Conservation (phyloP, 35 echinoderm and acorn worm species). For the Stichopus chloronotus region DNA sequence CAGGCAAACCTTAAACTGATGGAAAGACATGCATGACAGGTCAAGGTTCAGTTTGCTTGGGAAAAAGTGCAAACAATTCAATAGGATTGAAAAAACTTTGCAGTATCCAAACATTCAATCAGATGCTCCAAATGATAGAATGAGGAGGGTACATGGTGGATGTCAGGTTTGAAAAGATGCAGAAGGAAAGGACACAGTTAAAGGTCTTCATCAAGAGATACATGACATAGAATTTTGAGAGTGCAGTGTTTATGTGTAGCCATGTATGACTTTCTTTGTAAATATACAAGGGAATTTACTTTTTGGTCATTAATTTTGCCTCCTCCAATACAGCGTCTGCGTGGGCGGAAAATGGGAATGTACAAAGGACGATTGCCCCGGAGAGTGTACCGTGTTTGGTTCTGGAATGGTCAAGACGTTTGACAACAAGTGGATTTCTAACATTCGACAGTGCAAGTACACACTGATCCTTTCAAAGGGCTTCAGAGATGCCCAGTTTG, state of each 20-base stretch:
- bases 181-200: neutral
- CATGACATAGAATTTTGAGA: neutral
- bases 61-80: too few species aligned
- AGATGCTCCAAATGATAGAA: neutral
- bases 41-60: too few species aligned
- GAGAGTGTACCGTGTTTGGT: conserved; percentile 32
- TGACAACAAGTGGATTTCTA: conserved; percentile 12
- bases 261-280: neutral
- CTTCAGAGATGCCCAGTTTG: neutral
- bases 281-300: neutral
- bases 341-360: conserved; percentile 25
- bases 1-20: too few species aligned
- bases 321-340: neutral
- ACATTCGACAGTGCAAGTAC: conserved; percentile 27
- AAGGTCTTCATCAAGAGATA: neutral
- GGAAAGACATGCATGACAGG: too few species aligned
- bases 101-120: neutral
- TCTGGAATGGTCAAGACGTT: conserved; percentile 47
- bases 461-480: neutral
- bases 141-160: neutral
- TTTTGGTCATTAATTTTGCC: neutral
- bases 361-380: neutral
- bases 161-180: neutral
- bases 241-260: neutral
- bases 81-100: neutral